Conservation (phyloP, 2,113 vertebrate genomes). For the Capreolus pygargus region DNA sequence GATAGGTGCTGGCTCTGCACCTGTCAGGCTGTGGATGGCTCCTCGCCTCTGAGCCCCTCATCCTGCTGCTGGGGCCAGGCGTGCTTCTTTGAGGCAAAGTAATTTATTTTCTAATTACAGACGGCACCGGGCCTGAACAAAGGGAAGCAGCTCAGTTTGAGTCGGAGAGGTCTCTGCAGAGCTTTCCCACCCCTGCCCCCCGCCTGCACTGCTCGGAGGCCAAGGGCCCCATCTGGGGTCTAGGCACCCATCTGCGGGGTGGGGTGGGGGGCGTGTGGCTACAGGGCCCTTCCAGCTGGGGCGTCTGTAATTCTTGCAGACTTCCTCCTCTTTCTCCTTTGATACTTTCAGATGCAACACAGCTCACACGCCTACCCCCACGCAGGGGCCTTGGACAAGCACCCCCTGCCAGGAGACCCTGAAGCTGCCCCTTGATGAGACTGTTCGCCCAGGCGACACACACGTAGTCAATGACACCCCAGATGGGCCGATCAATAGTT, state of each 20-base stretch:
- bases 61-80: constrained; percentile 49
- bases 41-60: not conserved
- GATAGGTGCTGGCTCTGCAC: not conserved
- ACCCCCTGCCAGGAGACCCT: constrained; percentile 45
- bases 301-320: not conserved
- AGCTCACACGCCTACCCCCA: not conserved
- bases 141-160: not conserved
- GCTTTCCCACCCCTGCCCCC: accelerated
- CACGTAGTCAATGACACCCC: constrained; percentile 74
- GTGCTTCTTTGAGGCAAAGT: constrained; percentile 75
- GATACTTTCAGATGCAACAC: not conserved
- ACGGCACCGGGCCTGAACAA: constrained; percentile 77
- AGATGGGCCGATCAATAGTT: constrained; percentile 76
- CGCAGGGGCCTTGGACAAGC: not conserved
- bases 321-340: not conserved
- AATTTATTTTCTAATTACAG: constrained; percentile 88
- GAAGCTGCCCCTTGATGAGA: constrained; percentile 71
- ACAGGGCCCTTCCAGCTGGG: not conserved
- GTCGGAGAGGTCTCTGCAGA: not conserved
- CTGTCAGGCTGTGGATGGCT: not conserved
- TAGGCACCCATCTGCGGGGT: not conserved
- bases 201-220: not conserved
- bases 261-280: not conserved
- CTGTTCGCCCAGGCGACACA: constrained; percentile 65
- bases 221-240: not conserved